Base-by-base conservation (phyloP, 1,140 invertebrate genomes). In the Macrobrachium rosenbergii region DNA sequence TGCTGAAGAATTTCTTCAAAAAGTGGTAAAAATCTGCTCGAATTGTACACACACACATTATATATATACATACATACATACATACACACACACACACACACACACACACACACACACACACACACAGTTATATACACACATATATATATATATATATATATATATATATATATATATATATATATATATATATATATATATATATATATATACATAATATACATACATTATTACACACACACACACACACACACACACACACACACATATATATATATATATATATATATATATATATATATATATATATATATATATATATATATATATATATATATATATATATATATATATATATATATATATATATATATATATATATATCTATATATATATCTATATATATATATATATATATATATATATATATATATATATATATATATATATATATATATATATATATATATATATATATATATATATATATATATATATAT, bases 351-450 rank as follows among this genome's bases (percentile, higher is more conserved):
- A 64, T 64, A 64, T 64, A 64, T 64, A 64, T 64, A 64, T 64
- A 64, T 64, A 64, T 64, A 64, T 64, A 64, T 64, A 23, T 64
- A 64, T 64, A 64, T 69, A 69, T 69, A 69, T 69, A 69, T 69
- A 69, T 69, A 69, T 69, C 17, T 69, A 69, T 69, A 23, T 1
- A 69, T 69, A 23, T 69, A 23, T 69, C 2, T 69, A 23, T 69
- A 23, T 69, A 23, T 69, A 23, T 69, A 69, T 69, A 23, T 69
- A 23, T 69, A 23, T 69, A 69, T 69, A 69, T 69, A 69, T 69
- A 69, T 69, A 23, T 23, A 69, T 23, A 69, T 23, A 69, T 23
- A 69, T 23, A 69, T 23, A 69, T 23, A 69, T 23, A 69, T 23
- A 69, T 23, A 69, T 23, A 69, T 16, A 21, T 6, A 69, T 23